Evolutionary conservation across 2,113 vertebrate genomes (phyloP).

Genomic region (Steatornis caripensis): DNA sequence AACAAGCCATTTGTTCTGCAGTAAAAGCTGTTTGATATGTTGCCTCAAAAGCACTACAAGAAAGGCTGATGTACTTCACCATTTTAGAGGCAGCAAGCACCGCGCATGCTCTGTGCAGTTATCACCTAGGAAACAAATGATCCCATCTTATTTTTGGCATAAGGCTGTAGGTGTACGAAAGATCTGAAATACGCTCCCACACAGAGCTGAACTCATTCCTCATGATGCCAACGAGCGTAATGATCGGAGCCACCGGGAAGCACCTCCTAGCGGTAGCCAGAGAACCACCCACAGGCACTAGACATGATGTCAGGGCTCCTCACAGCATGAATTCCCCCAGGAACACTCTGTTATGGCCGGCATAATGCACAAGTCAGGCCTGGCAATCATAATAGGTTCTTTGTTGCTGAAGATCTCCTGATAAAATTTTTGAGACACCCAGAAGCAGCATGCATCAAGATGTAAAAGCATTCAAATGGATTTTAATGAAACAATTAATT

Average conservation of each 20-base stretch:
- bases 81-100: constrained; percentile 16
- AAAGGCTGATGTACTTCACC: constrained; percentile 47
- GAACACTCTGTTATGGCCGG: neutral
- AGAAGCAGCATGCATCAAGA: neutral
- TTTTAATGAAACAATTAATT: constrained; percentile 55
- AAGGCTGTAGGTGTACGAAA: constrained; percentile 68
- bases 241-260: neutral
- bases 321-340: neutral
- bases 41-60: constrained; percentile 25
- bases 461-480: constrained; percentile 42
- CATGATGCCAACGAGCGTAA: constrained; percentile 8
- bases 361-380: neutral
- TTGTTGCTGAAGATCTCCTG: neutral
- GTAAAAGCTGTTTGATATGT: neutral
- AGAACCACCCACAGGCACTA: constrained; percentile 18
- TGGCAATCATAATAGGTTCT: neutral
- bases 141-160: constrained; percentile 70
- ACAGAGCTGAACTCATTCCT: constrained; percentile 41
- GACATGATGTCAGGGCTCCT: neutral
- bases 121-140: constrained; percentile 71
- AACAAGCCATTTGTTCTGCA: neutral
- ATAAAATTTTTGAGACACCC: neutral
- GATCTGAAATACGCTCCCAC: constrained; percentile 52
- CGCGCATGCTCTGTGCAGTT: neutral
- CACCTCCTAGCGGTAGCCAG: constrained; percentile 22